These are phyloP conservation scores for Dicyrtoma fusca DNA, from an alignment of 2,888 invertebrate genomes.

Conservation along the genomic window DNA sequence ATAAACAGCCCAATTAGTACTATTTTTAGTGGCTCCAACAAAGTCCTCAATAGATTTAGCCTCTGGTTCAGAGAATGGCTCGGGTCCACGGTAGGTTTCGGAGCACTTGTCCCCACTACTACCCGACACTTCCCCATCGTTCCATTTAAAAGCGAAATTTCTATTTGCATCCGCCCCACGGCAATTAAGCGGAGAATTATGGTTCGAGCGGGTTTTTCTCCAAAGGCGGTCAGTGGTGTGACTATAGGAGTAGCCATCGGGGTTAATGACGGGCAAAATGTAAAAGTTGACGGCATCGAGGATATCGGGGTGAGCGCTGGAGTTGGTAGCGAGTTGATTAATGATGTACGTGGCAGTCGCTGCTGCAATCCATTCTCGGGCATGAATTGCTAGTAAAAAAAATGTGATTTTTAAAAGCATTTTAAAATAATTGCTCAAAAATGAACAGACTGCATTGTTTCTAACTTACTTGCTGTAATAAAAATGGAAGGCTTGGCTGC, in stretches of 20 bases:
- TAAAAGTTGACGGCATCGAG: constrained; percentile 67
- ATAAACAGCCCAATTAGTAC: constrained; percentile 23
- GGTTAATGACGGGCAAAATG: constrained; percentile 75
- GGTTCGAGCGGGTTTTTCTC: constrained; percentile 70
- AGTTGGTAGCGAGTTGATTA: constrained; percentile 59
- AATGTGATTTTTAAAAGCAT: too few relatives aligned
- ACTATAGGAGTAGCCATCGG: constrained; percentile 67
- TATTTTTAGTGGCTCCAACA: constrained; percentile 3
- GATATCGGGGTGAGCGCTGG: constrained; percentile 46
- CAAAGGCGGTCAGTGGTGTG: constrained; percentile 65
- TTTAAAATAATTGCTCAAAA: too few relatives aligned
- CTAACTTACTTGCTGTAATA: constrained; percentile 35
- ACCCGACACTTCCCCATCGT: constrained; percentile 11
- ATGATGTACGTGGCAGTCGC: constrained; percentile 44
- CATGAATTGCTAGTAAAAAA: constrained; percentile 71
- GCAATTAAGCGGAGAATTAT: background rate
- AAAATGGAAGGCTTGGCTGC: constrained; percentile 39
- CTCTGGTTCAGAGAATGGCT: constrained; percentile 78
- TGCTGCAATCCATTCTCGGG: constrained; percentile 70
- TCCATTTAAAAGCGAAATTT: constrained; percentile 36
- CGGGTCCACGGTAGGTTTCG: constrained; percentile 67
- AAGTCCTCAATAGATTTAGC: constrained; percentile 68
- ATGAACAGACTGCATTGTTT: constrained; percentile 3
- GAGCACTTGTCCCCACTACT: constrained; percentile 24
- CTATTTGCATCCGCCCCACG: constrained; percentile 30